Conservation (phyloP, 2,113 vertebrate genomes). For the Onychostoma macrolepis region DNA sequence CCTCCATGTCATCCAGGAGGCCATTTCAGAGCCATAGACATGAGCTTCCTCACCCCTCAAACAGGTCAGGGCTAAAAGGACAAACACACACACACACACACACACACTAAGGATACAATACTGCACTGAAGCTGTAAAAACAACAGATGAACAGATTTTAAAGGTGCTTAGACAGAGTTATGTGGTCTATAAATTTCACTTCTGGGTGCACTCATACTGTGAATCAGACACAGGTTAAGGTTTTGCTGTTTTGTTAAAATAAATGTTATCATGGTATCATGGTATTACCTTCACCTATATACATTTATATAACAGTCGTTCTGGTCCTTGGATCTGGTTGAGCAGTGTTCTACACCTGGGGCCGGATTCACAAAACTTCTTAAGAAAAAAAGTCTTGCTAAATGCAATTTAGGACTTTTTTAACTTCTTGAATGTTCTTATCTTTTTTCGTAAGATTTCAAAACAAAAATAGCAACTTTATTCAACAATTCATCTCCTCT, state of each 20-base stretch:
- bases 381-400: no score
- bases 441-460: no score
- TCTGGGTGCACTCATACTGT: not conserved
- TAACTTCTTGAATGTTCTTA: no score
- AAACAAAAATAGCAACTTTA: no score
- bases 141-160: slow-evolving; percentile 36
- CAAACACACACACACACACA: not conserved
- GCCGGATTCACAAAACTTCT: no score
- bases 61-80: not conserved
- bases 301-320: no score
- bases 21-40: not conserved
- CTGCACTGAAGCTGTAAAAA: slow-evolving; percentile 66
- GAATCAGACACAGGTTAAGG: not conserved
- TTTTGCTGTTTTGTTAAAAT: not conserved
- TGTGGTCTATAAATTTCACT: not conserved
- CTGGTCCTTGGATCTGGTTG: no score
- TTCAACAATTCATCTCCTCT: no score
- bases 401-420: no score
- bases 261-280: no score
- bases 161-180: slow-evolving; percentile 7
- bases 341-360: no score
- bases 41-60: not conserved
- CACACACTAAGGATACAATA: not conserved
- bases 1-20: slow-evolving; percentile 1
- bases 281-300: no score